Percentiles rank a stretch among this genome's conserved stretches.
phyloP scores from a whole-genome alignment of 2,797 vertebrate species.

The Sebastes itinus region DNA sequence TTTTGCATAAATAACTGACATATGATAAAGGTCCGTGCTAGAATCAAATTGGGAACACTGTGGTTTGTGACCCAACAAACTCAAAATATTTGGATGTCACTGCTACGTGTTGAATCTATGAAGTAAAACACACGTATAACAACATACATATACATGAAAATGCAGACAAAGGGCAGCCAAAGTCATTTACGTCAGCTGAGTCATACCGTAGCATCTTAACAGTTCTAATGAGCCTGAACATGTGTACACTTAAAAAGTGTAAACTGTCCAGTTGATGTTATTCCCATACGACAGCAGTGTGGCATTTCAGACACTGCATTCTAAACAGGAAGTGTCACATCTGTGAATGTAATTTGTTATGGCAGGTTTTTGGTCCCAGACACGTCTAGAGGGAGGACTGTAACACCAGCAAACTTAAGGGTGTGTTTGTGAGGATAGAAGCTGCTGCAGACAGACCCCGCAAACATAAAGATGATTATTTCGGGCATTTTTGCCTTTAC shows the following conservation, averaged over 20 bases:
- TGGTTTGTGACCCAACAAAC: neutral
- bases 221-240: neutral
- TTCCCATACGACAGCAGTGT: neutral
- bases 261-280: neutral
- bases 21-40: neutral
- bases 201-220: neutral
- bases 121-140: neutral
- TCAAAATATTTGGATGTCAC: neutral
- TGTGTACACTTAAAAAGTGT: neutral
- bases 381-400: neutral
- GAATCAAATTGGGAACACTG: neutral
- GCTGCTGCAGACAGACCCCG: neutral
- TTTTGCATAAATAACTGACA: neutral
- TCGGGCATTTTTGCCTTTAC: neutral
- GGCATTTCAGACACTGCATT: neutral
- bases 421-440: neutral
- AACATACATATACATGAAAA: neutral
- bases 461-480: neutral
- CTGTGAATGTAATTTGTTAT: neutral
- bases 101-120: too few relatives aligned
- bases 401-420: neutral
- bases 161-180: neutral
- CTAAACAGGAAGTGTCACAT: conserved; percentile 15
- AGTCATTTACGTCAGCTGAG: neutral
- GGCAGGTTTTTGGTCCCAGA: conserved; percentile 1